Evolutionary conservation across 2,888 invertebrate genomes (phyloP).

Genomic region (Leptopilina myrica): DNA sequence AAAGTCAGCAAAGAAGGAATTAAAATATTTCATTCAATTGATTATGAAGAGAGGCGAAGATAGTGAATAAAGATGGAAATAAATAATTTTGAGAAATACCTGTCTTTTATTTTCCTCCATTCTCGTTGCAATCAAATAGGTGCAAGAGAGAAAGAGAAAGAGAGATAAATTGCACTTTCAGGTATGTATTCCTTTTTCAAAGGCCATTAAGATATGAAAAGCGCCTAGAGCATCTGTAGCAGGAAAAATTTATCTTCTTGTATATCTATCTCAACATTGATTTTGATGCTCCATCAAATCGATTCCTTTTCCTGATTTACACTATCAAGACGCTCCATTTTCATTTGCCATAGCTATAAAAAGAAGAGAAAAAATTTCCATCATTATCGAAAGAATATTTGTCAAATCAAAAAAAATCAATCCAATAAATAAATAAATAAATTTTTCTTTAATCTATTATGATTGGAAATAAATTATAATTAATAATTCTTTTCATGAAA

Average conservation of each 20-base stretch:
- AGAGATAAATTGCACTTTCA: slow-evolving; percentile 3
- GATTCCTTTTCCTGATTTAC: slow-evolving; percentile 5
- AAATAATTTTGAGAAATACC: slow-evolving; percentile 7
- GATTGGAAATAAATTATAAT: not conserved
- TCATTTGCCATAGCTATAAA: not conserved
- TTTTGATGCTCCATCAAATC: slow-evolving; percentile 11
- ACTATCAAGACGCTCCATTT: not conserved
- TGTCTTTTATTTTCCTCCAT: not conserved
- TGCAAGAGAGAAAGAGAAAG: not conserved
- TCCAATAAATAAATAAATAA: not conserved
- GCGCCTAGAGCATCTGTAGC: not conserved
- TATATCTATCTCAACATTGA: slow-evolving; percentile 12
- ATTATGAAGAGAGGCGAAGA: not conserved
- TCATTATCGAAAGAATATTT: not conserved
- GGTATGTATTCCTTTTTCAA: not conserved
- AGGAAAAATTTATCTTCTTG: slow-evolving; percentile 5
- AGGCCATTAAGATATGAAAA: slow-evolving; percentile 21
- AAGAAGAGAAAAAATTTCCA: not conserved
- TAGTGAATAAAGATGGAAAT: not conserved
- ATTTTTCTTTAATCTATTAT: not conserved
- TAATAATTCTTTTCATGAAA: too few species aligned
- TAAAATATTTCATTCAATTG: slow-evolving; percentile 7
- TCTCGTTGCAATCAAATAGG: not conserved
- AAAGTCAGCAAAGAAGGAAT: not conserved
- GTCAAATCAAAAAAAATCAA: not conserved